Evolutionary conservation across 2,888 invertebrate genomes (phyloP).

Genomic region (Hartigia nigra): DNA sequence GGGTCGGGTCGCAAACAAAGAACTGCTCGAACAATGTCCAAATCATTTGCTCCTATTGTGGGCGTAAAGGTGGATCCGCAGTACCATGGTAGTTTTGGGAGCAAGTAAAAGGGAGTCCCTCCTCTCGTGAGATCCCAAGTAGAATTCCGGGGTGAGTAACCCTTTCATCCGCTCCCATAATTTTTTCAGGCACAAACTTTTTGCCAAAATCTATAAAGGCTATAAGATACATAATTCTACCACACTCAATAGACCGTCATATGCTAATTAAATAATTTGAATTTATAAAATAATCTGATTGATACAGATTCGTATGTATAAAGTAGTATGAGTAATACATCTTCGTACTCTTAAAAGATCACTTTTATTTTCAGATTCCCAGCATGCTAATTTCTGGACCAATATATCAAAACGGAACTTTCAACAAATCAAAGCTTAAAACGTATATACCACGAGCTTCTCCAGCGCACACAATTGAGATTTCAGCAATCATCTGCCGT

Average conservation of each 20-base stretch:
- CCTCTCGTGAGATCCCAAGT: background rate
- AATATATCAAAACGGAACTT: background rate
- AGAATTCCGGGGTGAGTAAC: background rate
- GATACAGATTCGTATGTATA: background rate
- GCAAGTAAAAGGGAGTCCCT: slow-evolving; percentile 8
- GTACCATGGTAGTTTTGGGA: slow-evolving; percentile 25
- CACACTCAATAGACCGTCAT: background rate
- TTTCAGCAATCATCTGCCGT: background rate
- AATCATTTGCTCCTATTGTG: slow-evolving; percentile 31
- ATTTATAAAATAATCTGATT: background rate
- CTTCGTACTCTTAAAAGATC: background rate
- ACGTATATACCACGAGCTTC: too few species aligned
- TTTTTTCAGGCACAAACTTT: background rate
- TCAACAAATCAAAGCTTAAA: background rate
- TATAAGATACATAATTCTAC: background rate
- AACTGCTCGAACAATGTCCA: slow-evolving; percentile 30
- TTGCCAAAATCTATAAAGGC: background rate
- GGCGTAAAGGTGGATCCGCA: slow-evolving; percentile 24
- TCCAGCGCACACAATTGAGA: background rate
- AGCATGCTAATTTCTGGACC: background rate
- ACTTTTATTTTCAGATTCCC: background rate
- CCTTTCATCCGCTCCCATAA: background rate
- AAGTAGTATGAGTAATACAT: background rate
- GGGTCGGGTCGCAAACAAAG: slow-evolving; percentile 29
- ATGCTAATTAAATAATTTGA: background rate